phyloP scores from a whole-genome alignment of 2,113 vertebrate genomes.

The Bubo blakistoni region DNA sequence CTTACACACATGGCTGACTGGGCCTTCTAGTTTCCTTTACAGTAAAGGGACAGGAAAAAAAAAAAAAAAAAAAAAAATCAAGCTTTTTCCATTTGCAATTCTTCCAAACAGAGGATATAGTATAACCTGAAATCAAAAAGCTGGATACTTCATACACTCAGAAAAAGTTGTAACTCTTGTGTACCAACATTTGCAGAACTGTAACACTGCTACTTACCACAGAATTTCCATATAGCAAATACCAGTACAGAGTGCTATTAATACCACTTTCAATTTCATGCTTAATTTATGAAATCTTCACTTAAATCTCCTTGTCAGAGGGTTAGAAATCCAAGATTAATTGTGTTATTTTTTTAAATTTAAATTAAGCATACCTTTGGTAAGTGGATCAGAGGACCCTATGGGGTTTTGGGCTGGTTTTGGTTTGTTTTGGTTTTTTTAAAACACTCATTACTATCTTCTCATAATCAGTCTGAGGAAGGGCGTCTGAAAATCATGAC shows the following conservation, averaged over 20 bases:
- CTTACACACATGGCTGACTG: neutral
- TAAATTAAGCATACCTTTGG: neutral
- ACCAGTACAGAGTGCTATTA: neutral
- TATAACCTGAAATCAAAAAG: neutral
- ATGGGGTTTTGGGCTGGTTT: rapidly evolving
- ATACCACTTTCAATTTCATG: neutral
- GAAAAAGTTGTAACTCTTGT: neutral
- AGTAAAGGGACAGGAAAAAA: neutral
- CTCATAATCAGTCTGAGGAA: neutral
- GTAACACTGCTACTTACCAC: neutral
- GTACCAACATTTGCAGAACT: neutral
- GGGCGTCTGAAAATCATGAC: neutral
- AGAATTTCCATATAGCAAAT: neutral
- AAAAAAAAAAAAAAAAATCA: neutral
- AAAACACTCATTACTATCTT: neutral
- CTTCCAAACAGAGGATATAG: neutral
- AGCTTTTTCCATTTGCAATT: neutral
- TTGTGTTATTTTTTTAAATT: neutral
- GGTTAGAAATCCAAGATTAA: neutral
- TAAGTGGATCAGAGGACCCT: neutral
- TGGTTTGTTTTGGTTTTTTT: neutral
- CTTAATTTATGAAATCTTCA: neutral
- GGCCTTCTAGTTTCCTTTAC: neutral
- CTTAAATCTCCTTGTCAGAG: neutral
- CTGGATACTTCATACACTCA: neutral